Percentiles rank a stretch among this genome's conserved stretches.
phyloP scores from a whole-genome alignment of 2,797 vertebrate species.

The Lepidocolaptes lacrymiger region DNA sequence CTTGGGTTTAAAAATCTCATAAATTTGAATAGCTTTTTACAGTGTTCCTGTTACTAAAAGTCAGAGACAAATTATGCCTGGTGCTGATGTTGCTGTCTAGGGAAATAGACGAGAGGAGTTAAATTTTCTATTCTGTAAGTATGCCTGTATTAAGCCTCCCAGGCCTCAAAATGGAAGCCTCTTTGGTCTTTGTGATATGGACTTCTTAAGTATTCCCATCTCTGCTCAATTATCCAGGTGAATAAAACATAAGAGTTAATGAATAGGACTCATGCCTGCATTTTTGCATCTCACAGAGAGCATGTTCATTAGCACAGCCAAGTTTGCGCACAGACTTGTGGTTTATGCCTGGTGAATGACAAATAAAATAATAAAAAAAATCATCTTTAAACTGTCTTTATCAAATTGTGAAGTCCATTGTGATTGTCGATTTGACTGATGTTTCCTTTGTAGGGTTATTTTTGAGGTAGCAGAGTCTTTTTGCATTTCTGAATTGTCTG shows the following conservation, averaged over 20 bases:
- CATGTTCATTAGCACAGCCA: neutral
- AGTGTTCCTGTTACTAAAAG: constrained; percentile 24
- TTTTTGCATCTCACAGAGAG: neutral
- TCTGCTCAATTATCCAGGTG: neutral
- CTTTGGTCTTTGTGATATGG: neutral
- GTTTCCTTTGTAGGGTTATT: neutral
- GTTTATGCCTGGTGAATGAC: neutral
- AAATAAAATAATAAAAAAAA: neutral
- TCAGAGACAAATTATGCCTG: constrained; percentile 21
- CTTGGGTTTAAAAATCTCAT: constrained; percentile 48
- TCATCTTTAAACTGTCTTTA: neutral
- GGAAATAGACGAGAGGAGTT: neutral
- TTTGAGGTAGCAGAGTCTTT: neutral
- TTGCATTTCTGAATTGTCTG: neutral
- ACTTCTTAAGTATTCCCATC: neutral
- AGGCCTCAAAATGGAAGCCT: neutral
- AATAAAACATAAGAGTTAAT: neutral
- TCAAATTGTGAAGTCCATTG: neutral
- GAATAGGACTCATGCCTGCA: neutral
- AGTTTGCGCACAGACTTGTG: neutral
- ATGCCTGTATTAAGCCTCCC: neutral
- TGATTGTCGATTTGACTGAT: neutral
- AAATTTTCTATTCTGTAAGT: neutral
- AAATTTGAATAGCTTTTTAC: constrained; percentile 52
- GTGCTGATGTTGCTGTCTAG: constrained; percentile 21